phyloP scores from a whole-genome alignment of 2,113 vertebrate species.

The Hippoglossus stenolepis region DNA sequence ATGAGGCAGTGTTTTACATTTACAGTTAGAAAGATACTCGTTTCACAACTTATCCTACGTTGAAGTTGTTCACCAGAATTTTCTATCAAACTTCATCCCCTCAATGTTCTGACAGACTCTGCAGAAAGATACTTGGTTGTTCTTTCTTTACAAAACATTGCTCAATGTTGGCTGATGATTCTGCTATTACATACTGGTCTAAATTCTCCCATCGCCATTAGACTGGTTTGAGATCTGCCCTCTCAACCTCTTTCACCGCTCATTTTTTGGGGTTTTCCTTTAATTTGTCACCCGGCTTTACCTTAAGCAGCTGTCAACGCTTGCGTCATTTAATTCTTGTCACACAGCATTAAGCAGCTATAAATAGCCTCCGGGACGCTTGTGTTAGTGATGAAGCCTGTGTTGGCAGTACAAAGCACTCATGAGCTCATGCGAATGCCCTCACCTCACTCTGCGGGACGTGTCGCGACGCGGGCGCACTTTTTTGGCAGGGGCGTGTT shows the following conservation, averaged over 20 bases:
- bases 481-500: conserved; percentile 55
- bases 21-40: too few species aligned
- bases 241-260: too few species aligned
- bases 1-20: too few species aligned
- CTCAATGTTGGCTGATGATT: neutral
- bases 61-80: too few species aligned
- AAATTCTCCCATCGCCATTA: too few species aligned
- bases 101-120: too few species aligned
- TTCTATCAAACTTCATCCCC: too few species aligned
- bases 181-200: too few species aligned
- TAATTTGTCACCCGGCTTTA: neutral
- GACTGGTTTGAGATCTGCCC: too few species aligned
- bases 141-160: too few species aligned
- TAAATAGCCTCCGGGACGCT: conserved; percentile 82
- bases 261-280: neutral
- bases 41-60: too few species aligned
- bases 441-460: conserved; percentile 71
- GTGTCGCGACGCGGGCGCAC: conserved; percentile 49
- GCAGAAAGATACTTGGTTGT: too few species aligned
- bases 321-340: conserved; percentile 72
- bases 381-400: conserved; percentile 68
- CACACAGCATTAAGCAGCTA: conserved; percentile 75
- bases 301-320: conserved; percentile 54
- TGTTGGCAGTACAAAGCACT: conserved; percentile 68
- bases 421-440: conserved; percentile 78